phyloP scores from a whole-genome alignment of 2,888 invertebrate genomes.

The Tetanocera ferruginea region DNA sequence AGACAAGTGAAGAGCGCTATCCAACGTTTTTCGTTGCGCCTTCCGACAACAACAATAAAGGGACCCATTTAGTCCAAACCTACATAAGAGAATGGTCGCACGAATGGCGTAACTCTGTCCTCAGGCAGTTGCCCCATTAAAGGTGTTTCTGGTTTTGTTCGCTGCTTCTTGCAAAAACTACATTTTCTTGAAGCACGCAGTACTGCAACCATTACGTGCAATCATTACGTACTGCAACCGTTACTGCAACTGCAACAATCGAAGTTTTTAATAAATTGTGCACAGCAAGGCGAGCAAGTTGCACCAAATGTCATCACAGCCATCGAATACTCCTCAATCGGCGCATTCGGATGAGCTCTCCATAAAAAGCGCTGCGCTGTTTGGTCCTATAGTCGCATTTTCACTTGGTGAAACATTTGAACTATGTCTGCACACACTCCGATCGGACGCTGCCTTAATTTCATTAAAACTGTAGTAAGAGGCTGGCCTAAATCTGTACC shows the following conservation, averaged over 20 bases:
- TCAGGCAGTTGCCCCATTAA: constrained; percentile 44
- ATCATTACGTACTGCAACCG: too few species aligned
- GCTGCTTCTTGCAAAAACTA: constrained; percentile 23
- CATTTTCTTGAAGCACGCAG: constrained; percentile 21
- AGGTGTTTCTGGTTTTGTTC: constrained; percentile 31
- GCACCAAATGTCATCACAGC: constrained; percentile 51
- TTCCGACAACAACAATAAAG: constrained; percentile 27
- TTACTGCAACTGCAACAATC: too few species aligned
- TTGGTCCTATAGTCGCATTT: constrained; percentile 53
- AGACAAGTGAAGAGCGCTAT: constrained; percentile 45
- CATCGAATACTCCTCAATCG: constrained; percentile 46
- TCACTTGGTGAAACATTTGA: constrained; percentile 61
- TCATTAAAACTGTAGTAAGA: too few species aligned
- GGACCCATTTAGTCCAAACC: constrained; percentile 47
- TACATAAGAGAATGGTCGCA: constrained; percentile 43
- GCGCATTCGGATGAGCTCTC: background rate
- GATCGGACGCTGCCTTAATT: constrained; percentile 15
- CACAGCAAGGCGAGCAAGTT: too few species aligned
- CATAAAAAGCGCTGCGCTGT: constrained; percentile 50
- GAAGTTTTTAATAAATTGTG: constrained; percentile 49
- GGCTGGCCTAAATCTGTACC: constrained; percentile 55
- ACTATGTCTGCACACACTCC: constrained; percentile 57
- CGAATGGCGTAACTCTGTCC: constrained; percentile 34
- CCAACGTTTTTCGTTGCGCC: constrained; percentile 43
- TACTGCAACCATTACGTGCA: background rate